Percentiles rank a stretch among this genome's conserved stretches.
Evolutionary conservation across 2,888 invertebrate genomes (phyloP).

Genomic region (Carpatolechia fugitivella): DNA sequence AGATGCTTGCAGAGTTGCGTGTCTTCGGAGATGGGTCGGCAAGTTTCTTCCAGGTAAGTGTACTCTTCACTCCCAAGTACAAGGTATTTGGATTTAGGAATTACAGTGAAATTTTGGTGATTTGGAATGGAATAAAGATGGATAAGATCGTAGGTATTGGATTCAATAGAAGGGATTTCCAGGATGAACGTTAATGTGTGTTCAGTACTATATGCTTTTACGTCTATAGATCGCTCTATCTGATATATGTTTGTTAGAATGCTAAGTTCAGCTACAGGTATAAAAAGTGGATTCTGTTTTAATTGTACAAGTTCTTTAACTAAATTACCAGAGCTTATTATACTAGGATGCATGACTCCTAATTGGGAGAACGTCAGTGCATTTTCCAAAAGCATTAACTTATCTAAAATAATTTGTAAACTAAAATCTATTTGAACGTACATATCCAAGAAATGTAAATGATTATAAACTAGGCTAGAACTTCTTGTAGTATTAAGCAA

Average conservation of each 20-base stretch:
- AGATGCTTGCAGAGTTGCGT: not conserved
- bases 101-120: not conserved
- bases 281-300: not conserved
- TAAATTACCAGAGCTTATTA: not conserved
- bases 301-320: not conserved
- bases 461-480: not conserved
- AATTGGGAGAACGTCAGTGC: not conserved
- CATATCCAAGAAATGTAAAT: not conserved
- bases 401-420: constrained; percentile 3
- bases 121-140: not conserved
- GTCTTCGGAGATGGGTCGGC: not conserved
- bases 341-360: not conserved
- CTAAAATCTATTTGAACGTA: constrained; percentile 2
- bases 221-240: not conserved
- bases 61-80: constrained; percentile 7
- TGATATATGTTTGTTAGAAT: not conserved
- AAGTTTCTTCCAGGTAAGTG: not conserved
- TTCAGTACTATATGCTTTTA: not conserved
- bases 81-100: not conserved
- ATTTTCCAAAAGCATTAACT: not conserved
- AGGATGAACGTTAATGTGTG: constrained; percentile 1
- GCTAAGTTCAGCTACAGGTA: not conserved
- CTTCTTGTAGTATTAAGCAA: not conserved
- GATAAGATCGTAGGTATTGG: not conserved
- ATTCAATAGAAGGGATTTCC: not conserved